Percentiles rank a stretch among this genome's conserved stretches.
Conservation (phyloP, 1,140 invertebrate species). For the Venturia canescens region DNA sequence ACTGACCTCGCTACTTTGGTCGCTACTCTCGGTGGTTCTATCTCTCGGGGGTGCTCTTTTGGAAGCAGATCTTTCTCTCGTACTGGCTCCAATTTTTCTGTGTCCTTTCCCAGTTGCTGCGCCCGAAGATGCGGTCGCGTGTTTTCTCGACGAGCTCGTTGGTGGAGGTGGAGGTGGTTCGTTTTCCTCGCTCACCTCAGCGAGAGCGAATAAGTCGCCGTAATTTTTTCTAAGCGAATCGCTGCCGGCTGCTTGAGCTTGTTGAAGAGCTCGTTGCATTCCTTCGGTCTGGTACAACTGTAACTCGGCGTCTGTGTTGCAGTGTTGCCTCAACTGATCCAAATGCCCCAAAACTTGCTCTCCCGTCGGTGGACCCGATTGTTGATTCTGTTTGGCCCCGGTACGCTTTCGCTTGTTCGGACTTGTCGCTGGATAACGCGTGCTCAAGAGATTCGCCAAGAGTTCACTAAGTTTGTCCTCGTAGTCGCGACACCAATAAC, state of each 20-base stretch:
- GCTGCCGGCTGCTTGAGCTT: constrained; percentile 87
- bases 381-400: constrained; percentile 80
- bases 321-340: constrained; percentile 91
- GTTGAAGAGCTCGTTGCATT: constrained; percentile 92
- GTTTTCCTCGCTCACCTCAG: constrained; percentile 89
- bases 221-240: constrained; percentile 93
- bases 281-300: constrained; percentile 87
- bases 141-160: constrained; percentile 79
- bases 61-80: constrained; percentile 74
- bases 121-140: constrained; percentile 70
- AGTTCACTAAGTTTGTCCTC: constrained; percentile 93
- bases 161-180: constrained; percentile 74
- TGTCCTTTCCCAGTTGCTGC: constrained; percentile 73
- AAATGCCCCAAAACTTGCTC: constrained; percentile 94
- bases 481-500: constrained; percentile 95
- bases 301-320: constrained; percentile 79
- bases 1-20: constrained; percentile 88
- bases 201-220: constrained; percentile 92
- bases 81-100: constrained; percentile 72
- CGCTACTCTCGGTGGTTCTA: constrained; percentile 82
- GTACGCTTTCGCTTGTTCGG: constrained; percentile 93
- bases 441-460: constrained; percentile 85
- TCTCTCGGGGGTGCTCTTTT: constrained; percentile 78
- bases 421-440: constrained; percentile 89
- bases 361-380: constrained; percentile 80